Evolutionary conservation across 2,888 invertebrate species (phyloP).

Genomic region (Caenorhabditis becei): DNA sequence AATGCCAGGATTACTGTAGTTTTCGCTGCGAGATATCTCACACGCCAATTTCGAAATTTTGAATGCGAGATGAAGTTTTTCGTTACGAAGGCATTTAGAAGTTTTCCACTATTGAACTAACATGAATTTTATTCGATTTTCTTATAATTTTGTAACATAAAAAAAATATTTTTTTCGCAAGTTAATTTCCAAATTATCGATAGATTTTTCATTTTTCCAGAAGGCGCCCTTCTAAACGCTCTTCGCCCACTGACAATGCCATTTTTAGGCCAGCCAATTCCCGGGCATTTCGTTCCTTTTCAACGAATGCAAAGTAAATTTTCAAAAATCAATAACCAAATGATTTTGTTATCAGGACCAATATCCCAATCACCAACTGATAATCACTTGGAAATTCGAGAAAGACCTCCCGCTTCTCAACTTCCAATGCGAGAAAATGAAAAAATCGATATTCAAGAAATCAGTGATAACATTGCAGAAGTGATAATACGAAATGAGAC

Average conservation of each 20-base stretch:
- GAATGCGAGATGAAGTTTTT: no score
- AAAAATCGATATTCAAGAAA: slow-evolving; percentile 13
- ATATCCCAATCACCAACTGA: slow-evolving; percentile 29
- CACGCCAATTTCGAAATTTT: background rate
- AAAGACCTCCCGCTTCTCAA: slow-evolving; percentile 36
- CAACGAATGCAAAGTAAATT: slow-evolving; percentile 49
- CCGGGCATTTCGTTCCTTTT: slow-evolving; percentile 54
- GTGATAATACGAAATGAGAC: slow-evolving; percentile 21
- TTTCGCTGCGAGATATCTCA: no score
- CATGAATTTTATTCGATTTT: no score
- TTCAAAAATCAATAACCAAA: background rate
- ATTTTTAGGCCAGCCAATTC: slow-evolving; percentile 47
- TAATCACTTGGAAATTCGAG: slow-evolving; percentile 17
- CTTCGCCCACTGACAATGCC: slow-evolving; percentile 43
- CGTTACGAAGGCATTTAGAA: no score
- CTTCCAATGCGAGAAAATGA: slow-evolving; percentile 38
- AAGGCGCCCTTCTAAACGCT: slow-evolving; percentile 38
- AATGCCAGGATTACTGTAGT: no score
- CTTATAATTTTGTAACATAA: background rate
- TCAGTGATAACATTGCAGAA: slow-evolving; percentile 18
- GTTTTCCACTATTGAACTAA: no score
- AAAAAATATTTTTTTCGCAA: no score
- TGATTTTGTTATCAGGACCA: slow-evolving; percentile 18
- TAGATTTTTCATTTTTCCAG: slow-evolving; percentile 15
- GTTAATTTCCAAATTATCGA: background rate